Percentiles rank a stretch among this genome's conserved stretches.
Conservation (phyloP, 2,797 vertebrate genomes). For the Manis javanica region DNA sequence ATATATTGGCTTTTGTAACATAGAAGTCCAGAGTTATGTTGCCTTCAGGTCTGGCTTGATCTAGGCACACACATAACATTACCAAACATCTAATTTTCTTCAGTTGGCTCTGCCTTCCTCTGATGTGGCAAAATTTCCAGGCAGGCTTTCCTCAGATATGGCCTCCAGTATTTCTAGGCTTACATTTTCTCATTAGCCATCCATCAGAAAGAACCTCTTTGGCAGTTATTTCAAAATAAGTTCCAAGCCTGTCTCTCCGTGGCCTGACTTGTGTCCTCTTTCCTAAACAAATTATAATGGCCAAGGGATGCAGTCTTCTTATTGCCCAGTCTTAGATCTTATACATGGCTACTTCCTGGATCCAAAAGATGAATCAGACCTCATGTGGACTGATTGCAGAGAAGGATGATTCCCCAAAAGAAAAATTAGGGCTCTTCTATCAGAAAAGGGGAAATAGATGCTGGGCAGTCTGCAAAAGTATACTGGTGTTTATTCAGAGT, state of each 20-base stretch:
- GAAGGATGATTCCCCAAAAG: background rate
- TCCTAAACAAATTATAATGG: background rate
- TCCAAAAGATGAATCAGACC: background rate
- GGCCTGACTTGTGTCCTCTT: background rate
- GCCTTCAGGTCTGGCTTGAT: conserved; percentile 28
- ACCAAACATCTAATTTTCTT: background rate
- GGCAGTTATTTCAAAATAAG: background rate
- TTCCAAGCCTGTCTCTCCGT: background rate
- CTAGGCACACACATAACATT: background rate
- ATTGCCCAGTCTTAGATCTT: background rate
- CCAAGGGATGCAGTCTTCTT: background rate
- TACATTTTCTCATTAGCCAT: background rate
- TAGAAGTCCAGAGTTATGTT: background rate
- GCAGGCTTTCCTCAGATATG: background rate
- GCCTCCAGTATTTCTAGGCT: background rate
- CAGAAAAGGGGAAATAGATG: background rate
- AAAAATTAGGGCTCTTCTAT: background rate
- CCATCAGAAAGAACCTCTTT: background rate
- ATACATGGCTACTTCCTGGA: background rate
- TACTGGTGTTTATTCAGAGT: background rate
- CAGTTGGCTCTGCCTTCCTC: background rate
- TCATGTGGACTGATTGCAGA: background rate
- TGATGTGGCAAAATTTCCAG: background rate
- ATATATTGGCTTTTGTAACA: background rate
- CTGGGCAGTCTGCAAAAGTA: background rate